Percentiles rank a stretch among this genome's conserved stretches.
Evolutionary conservation across 2,888 invertebrate species (phyloP).

Genomic region (Leucoma salicis): DNA sequence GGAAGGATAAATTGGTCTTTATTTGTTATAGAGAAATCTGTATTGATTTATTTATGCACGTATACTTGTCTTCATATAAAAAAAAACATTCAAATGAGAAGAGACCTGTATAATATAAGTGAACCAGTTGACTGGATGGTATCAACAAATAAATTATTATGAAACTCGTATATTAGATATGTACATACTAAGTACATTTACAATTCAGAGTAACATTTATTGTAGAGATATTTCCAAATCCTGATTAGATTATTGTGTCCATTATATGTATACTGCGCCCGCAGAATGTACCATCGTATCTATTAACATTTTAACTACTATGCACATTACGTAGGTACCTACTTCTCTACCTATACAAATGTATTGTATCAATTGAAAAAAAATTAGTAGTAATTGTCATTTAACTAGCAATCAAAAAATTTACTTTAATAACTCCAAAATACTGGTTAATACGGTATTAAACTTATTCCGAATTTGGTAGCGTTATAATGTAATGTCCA

Average conservation of each 20-base stretch:
- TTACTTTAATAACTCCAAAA: too few relatives aligned
- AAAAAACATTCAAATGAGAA: neutral
- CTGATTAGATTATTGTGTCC: neutral
- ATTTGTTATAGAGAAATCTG: conserved; percentile 20
- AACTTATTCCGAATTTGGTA: too few relatives aligned
- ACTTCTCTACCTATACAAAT: too few relatives aligned
- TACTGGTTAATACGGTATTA: too few relatives aligned
- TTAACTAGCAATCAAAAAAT: too few relatives aligned
- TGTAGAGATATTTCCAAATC: neutral
- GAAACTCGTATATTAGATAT: too few relatives aligned
- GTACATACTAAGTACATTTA: neutral
- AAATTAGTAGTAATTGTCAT: too few relatives aligned
- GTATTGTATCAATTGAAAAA: too few relatives aligned
- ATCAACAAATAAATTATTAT: neutral
- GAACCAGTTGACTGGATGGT: neutral
- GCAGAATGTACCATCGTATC: neutral
- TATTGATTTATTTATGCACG: neutral
- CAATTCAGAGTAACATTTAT: neutral
- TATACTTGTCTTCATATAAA: neutral
- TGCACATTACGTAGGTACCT: too few relatives aligned
- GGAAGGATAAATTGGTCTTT: conserved; percentile 25
- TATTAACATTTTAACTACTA: neutral
- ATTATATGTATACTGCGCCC: neutral
- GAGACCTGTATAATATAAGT: neutral
- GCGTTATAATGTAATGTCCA: too few relatives aligned